phyloP scores from a whole-genome alignment of 1,140 invertebrate genomes.

The Camponotus vicinus region DNA sequence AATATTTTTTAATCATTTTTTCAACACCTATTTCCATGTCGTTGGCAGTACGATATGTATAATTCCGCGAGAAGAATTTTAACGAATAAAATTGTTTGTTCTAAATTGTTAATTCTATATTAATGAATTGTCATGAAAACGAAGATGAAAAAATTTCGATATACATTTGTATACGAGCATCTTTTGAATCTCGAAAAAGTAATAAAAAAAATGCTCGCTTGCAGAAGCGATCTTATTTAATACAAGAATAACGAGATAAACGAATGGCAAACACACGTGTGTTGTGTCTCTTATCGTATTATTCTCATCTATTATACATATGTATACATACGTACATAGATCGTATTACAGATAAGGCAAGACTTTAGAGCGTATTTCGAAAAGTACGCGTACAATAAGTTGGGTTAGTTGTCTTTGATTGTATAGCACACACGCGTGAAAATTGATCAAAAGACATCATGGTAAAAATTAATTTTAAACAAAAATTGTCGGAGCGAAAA shows the following conservation, averaged over 20 bases:
- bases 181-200: background rate
- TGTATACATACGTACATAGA: background rate
- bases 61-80: slow-evolving; percentile 1
- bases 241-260: slow-evolving; percentile 15
- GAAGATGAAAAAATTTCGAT: slow-evolving; percentile 16
- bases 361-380: background rate
- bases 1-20: background rate
- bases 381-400: background rate
- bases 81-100: slow-evolving; percentile 34
- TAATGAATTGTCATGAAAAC: slow-evolving; percentile 2
- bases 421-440: background rate
- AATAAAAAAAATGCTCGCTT: background rate
- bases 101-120: background rate
- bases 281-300: slow-evolving; percentile 7
- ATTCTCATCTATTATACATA: background rate
- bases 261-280: background rate
- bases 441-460: background rate
- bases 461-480: slow-evolving; percentile 32
- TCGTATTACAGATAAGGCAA: slow-evolving; percentile 16
- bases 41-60: background rate
- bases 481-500: slow-evolving; percentile 22
- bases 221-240: slow-evolving; percentile 17
- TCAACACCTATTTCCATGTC: background rate
- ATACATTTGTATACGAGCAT: slow-evolving; percentile 19
- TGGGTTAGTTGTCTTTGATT: slow-evolving; percentile 16